Conservation (phyloP, 2,888 invertebrate species). For the Eupithecia centaureata region DNA sequence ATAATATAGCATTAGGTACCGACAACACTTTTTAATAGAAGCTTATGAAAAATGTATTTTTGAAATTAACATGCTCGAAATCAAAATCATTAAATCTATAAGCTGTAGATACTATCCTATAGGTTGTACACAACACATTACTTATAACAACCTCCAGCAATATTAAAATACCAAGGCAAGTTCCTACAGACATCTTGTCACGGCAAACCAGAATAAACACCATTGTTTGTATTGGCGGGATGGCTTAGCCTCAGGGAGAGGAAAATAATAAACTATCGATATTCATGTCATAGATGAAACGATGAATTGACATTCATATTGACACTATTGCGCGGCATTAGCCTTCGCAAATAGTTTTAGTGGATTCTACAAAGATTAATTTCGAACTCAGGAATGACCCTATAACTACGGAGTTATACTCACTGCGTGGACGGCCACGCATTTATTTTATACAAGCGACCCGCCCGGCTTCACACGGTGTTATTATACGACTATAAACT, state of each 20-base stretch:
- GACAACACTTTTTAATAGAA: too few species aligned
- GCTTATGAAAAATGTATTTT: too few species aligned
- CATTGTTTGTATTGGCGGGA: constrained; percentile 26
- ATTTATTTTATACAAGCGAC: too few species aligned
- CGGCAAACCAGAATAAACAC: constrained; percentile 33
- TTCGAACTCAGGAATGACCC: not conserved
- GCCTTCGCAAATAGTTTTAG: not conserved
- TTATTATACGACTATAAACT: too few species aligned
- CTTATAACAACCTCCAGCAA: not conserved
- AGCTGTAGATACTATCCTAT: too few species aligned
- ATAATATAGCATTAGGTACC: too few species aligned
- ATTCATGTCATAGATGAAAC: constrained; percentile 1
- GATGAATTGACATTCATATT: constrained; percentile 1
- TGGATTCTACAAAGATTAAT: not conserved
- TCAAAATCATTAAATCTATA: too few species aligned
- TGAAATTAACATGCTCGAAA: too few species aligned
- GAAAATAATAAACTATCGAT: constrained; percentile 8
- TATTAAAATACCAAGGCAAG: constrained; percentile 36
- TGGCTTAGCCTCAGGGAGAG: constrained; percentile 14
- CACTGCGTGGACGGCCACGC: too few species aligned
- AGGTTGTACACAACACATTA: not conserved
- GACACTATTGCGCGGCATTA: not conserved
- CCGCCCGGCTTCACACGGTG: too few species aligned
- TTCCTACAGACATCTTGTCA: constrained; percentile 38
- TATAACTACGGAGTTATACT: not conserved